Base-by-base conservation (phyloP, 2,888 invertebrate species). In the Notocelia uddmanniana region DNA sequence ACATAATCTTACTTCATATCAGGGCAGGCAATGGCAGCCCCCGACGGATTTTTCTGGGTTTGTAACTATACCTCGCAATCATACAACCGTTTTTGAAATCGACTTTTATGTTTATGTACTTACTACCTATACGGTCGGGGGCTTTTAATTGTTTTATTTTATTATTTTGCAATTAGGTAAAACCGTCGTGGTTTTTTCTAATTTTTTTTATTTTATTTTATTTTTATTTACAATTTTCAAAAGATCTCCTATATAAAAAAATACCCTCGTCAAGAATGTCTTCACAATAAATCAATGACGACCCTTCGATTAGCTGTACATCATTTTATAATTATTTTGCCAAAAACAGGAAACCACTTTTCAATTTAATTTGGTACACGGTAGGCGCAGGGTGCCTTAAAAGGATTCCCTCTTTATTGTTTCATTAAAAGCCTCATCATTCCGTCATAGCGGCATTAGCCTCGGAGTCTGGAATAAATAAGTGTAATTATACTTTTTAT, bases 351-450 rank as follows among this genome's bases (percentile, higher is more conserved):
- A 63, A 69, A 63, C 69, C 69, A 63, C 45, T 63, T 62, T 23
- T n/a, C 48, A 57, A 69, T 63, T 69, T 37, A 57, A 69, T 69
- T 69, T 48, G 31, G 23, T 37, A 21, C 18, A 41, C 50, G n/a
- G 45, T 50, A 21, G 37, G 64, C 78, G 41, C 21, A 45, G 79
- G 77, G 80, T 78, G 77, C 76, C 79, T 80, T 75, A 75, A 62
- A 67, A 78, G 76, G 77, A 76, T 62, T 74, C 71, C 67, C 73
- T 78, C 77, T 77, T 77, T 75, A 76, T 76, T 74, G 78, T 83
- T 86, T 84, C 83, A 86, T 85, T 85, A 85, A 79, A 83, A 79
- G 74, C 79, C 74, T 31, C 74, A 78, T 76, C 76, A 73, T 77
- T 74, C 71, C 76, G 74, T 74, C 73, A 58, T 62, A 73, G 31